Evolutionary conservation across 2,113 vertebrate species (phyloP).

Genomic region (Hystrix brachyura): DNA sequence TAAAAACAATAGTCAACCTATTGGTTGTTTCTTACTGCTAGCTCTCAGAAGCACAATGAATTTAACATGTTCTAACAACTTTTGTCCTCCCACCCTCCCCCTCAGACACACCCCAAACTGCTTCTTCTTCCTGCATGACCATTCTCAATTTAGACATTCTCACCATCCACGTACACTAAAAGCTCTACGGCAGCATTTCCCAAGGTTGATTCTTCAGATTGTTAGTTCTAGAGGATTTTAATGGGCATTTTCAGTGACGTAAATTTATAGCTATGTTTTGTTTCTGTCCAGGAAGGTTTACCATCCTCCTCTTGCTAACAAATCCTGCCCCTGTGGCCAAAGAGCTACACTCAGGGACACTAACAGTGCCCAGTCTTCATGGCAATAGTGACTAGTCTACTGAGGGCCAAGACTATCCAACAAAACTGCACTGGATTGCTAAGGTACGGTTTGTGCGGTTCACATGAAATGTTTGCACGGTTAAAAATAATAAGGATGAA

Average conservation of each 20-base stretch:
- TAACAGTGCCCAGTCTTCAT: neutral
- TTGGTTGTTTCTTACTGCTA: neutral
- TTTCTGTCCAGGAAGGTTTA: neutral
- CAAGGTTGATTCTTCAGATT: neutral
- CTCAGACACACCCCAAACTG: neutral
- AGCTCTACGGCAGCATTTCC: neutral
- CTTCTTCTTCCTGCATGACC: neutral
- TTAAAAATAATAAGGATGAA: neutral
- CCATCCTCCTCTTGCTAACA: neutral
- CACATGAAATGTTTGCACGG: neutral
- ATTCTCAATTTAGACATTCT: neutral
- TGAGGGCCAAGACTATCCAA: slow-evolving; percentile 12
- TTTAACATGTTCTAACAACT: neutral
- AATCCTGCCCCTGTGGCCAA: neutral
- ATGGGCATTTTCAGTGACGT: neutral
- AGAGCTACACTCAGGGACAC: neutral
- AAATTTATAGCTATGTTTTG: neutral
- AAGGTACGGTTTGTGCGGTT: neutral
- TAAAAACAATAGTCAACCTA: neutral
- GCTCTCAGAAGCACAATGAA: slow-evolving; percentile 10
- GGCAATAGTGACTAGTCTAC: neutral
- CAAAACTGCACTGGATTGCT: neutral
- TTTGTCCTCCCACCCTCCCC: neutral
- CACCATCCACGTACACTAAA: neutral
- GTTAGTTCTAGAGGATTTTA: neutral